Evolutionary conservation across 2,797 vertebrate genomes (phyloP).

Genomic region (Tympanoctomys barrerae): DNA sequence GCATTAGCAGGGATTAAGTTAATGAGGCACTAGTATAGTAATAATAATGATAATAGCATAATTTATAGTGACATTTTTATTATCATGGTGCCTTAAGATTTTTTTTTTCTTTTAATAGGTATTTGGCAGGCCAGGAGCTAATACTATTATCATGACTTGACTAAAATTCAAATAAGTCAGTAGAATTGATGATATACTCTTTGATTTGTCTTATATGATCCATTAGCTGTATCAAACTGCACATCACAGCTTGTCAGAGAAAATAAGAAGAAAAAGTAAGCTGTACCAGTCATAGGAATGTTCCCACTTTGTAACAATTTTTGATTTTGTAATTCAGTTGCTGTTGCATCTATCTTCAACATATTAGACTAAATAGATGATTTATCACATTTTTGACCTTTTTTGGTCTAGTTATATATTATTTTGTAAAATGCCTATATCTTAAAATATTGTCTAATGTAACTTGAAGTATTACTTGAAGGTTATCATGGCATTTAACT

Average conservation of each 20-base stretch:
- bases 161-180: background rate
- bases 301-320: constrained; percentile 6
- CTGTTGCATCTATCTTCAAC: background rate
- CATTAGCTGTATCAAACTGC: background rate
- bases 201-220: background rate
- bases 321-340: constrained; percentile 39
- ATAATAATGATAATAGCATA: background rate
- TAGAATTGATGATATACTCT: background rate
- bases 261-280: constrained; percentile 24
- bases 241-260: constrained; percentile 1
- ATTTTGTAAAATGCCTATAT: background rate
- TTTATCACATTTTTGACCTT: constrained; percentile 13
- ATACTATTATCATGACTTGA: constrained; percentile 1
- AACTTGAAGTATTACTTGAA: constrained; percentile 28
- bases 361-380: background rate
- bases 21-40: background rate
- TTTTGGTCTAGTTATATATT: background rate
- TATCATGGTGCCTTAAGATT: background rate
- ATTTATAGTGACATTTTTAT: background rate
- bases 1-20: background rate
- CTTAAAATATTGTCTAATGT: constrained; percentile 29
- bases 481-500: constrained; percentile 23
- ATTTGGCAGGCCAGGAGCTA: background rate
- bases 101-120: background rate
- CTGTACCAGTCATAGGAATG: background rate